Percentiles rank a stretch among this genome's conserved stretches.
These are phyloP conservation scores for Microtus richardsoni DNA, from an alignment of 2,113 vertebrate genomes.

Conservation along the genomic window DNA sequence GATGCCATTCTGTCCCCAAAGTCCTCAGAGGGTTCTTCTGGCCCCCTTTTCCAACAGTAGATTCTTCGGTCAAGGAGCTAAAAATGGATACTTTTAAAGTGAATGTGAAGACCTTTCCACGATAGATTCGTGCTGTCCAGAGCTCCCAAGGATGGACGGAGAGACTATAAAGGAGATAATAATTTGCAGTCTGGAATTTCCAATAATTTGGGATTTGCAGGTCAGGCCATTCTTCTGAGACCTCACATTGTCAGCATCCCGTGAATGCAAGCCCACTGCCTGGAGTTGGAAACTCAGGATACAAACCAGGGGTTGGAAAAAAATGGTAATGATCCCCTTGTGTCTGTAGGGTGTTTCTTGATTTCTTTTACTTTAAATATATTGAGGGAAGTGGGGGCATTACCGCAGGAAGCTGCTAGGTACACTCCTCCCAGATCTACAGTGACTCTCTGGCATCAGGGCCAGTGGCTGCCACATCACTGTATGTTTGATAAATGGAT, in stretches of 20 bases:
- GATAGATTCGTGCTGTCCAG: background rate
- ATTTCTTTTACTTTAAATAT: slow-evolving; percentile 26
- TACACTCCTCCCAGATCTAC: background rate
- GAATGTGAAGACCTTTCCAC: background rate
- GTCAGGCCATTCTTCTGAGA: slow-evolving; percentile 26
- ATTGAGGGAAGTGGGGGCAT: background rate
- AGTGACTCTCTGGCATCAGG: background rate
- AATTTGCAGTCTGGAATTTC: slow-evolving; percentile 7
- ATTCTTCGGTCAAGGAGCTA: background rate
- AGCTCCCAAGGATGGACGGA: background rate
- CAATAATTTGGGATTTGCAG: background rate
- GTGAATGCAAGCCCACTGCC: background rate
- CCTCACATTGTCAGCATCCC: background rate
- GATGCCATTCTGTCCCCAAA: background rate
- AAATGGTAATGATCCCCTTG: background rate
- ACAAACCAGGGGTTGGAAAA: background rate
- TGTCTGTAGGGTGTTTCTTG: background rate
- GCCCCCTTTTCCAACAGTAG: background rate
- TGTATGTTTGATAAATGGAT: background rate
- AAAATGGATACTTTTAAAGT: background rate
- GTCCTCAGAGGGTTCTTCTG: background rate
- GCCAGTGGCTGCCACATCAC: background rate
- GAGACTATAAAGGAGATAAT: background rate
- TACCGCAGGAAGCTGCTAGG: background rate
- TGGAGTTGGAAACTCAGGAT: background rate